These are phyloP conservation scores for cat (Felis catus) DNA, from an alignment of 2,113 vertebrate genomes.

Conservation along the genomic window DNA sequence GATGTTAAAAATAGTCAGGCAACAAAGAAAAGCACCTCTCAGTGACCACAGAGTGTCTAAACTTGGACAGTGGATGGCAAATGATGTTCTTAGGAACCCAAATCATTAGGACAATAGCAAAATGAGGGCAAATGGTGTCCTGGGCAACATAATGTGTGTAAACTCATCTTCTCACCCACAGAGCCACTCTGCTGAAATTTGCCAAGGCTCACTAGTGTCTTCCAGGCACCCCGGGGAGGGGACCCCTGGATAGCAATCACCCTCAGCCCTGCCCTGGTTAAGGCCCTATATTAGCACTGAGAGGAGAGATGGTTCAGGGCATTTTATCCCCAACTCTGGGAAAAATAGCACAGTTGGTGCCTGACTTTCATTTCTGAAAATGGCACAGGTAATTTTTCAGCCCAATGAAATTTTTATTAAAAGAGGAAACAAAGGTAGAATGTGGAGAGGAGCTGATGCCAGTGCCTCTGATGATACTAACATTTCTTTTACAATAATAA, in stretches of 20 bases:
- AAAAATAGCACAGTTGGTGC: slow-evolving; percentile 8
- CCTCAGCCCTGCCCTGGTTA: not conserved
- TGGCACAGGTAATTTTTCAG: slow-evolving; percentile 45
- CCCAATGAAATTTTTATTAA: slow-evolving; percentile 49
- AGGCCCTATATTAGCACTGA: not conserved
- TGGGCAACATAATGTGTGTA: not conserved
- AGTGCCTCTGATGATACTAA: not conserved
- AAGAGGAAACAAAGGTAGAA: slow-evolving; percentile 42
- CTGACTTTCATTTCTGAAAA: slow-evolving; percentile 54
- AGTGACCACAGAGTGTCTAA: not conserved
- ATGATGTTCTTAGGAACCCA: not conserved
- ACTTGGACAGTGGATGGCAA: not conserved
- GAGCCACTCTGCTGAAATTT: not conserved
- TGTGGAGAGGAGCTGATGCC: not conserved
- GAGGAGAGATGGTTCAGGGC: not conserved
- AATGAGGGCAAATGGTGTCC: not conserved
- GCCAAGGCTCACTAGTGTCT: not conserved
- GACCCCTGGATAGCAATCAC: no score
- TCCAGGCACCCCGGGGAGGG: not conserved
- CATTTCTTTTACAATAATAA: slow-evolving; percentile 36
- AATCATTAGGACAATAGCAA: not conserved
- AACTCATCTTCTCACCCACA: not conserved
- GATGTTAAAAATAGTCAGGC: not conserved
- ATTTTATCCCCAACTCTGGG: not conserved
- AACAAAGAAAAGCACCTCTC: not conserved